Base-by-base conservation (phyloP, 2,888 invertebrate genomes). In the Drosophila subsilvestris region DNA sequence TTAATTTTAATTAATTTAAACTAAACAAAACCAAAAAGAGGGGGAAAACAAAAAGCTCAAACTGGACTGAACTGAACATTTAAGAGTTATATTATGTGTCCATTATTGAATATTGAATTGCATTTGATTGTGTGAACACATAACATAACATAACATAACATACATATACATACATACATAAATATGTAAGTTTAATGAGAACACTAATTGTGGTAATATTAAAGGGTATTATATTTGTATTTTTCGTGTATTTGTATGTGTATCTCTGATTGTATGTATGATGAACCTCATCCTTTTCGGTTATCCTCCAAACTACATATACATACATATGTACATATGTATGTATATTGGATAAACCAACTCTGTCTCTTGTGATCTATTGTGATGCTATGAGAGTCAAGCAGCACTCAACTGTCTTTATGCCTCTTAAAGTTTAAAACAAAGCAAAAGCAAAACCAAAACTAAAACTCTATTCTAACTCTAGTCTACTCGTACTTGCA, bases 11-110 rank as follows among this genome's bases (percentile, higher is more conserved):
- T 81, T 83, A 84, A 78, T 51, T 32, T 71, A 77, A 73, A 58
- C 53, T 54, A 54, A 63, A 57, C 59, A 37, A 44, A 53, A 48
- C 45, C 63, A 47, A 54, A 18, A 49, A 43, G 72, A 86, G 25
- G 86, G 89, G 88, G 71, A 86, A 86, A 86, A 69, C 74, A 60
- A 82, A 86, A 86, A 89, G 90, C 90, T 91, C 90, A 90, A 90
- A 89, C 86, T 90, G 85, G 91, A 90, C 90, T 90, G 90, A 90
- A 88, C 37, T 90, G 90, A 90, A 88, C 88, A 88, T 82, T 88
- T 88, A 80, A 83, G 79, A 82, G 68, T 78, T 82, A 74, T 71
- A 80, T 80, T 83, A 75, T 75, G 68, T 68, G 71, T 74, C 72
- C 48, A 66, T 66, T 66, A 78, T 80, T 80, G 59, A 62, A 85